Conservation (phyloP, 2,888 invertebrate species). For the Drosophila colorata region DNA sequence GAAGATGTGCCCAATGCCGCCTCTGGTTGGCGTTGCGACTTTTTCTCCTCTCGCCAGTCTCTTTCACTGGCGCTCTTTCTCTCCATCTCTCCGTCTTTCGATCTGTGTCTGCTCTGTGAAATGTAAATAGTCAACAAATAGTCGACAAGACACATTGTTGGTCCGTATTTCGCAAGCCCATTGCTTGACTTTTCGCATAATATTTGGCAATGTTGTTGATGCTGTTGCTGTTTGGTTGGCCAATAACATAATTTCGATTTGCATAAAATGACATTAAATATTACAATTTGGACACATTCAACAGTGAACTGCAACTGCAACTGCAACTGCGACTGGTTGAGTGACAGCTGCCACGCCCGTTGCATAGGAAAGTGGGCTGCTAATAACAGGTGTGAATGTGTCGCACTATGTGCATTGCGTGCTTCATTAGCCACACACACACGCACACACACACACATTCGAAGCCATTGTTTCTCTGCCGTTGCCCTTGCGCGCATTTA, state of each 20-base stretch:
- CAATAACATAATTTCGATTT: conserved; percentile 81
- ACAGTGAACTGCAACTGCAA: conserved; percentile 26
- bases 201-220: conserved; percentile 37
- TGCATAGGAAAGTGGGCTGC: conserved; percentile 13
- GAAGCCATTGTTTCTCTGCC: not conserved
- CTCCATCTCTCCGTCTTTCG: not conserved
- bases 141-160: conserved; percentile 47
- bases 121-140: conserved; percentile 39
- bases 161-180: conserved; percentile 46
- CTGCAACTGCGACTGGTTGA: conserved; percentile 41
- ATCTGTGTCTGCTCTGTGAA: not conserved
- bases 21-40: not conserved
- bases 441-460: conserved; percentile 16
- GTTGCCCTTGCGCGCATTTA: conserved; percentile 28
- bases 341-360: conserved; percentile 36
- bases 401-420: conserved; percentile 54
- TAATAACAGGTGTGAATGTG: conserved; percentile 75
- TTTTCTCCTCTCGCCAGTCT: not conserved
- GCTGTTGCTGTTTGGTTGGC: conserved; percentile 37
- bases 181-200: conserved; percentile 52
- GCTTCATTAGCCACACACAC: conserved; percentile 58
- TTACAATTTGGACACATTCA: conserved; percentile 66
- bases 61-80: not conserved
- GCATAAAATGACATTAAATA: conserved; percentile 78
- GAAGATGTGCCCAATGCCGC: conserved; percentile 34